Conservation (phyloP, 2,797 vertebrate genomes). For the Poecilia velifera region DNA sequence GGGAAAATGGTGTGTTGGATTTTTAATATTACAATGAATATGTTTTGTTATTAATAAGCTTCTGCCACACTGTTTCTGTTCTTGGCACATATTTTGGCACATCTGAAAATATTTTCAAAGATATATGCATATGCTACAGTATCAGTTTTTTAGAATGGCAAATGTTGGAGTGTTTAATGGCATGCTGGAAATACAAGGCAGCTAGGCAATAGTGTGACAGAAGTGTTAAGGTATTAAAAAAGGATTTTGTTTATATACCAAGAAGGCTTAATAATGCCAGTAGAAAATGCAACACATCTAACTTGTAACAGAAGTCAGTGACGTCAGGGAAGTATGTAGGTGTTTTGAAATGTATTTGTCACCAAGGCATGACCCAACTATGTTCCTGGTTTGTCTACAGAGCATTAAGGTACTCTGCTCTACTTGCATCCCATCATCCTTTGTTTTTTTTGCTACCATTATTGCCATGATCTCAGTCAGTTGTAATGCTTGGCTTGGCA, state of each 20-base stretch:
- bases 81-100: not conserved
- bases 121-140: not conserved
- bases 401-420: slow-evolving; percentile 48
- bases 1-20: not conserved
- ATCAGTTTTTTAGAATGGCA: not conserved
- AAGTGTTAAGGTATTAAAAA: not conserved
- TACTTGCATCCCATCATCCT: slow-evolving; percentile 61
- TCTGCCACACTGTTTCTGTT: not conserved
- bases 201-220: not conserved
- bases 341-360: slow-evolving; percentile 59
- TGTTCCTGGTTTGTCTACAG: slow-evolving; percentile 59
- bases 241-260: not conserved
- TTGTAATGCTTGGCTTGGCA: slow-evolving; percentile 66
- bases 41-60: not conserved
- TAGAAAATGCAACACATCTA: slow-evolving; percentile 54
- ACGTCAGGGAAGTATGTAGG: slow-evolving; percentile 86
- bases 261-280: slow-evolving; percentile 17
- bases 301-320: slow-evolving; percentile 75
- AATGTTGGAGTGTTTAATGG: not conserved
- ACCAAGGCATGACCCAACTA: slow-evolving; percentile 71
- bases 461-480: slow-evolving; percentile 64
- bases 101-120: not conserved
- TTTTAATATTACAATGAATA: not conserved
- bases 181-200: not conserved
- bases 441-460: slow-evolving; percentile 56